These are phyloP conservation scores for Zaprionus inermis DNA, from an alignment of 1,140 invertebrate genomes.

Conservation along the genomic window DNA sequence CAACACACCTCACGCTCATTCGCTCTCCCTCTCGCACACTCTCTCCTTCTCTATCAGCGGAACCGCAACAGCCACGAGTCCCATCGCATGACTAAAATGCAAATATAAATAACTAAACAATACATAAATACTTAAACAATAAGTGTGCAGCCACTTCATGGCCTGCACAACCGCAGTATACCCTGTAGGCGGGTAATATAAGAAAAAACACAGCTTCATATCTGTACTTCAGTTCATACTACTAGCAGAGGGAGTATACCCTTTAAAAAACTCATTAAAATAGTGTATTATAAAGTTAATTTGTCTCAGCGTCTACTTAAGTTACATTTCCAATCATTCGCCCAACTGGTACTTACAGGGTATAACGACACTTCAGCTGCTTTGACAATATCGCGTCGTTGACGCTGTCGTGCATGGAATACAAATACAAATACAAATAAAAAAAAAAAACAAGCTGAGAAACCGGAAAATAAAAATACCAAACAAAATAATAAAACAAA, in stretches of 20 bases:
- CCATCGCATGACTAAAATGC: conserved; percentile 73
- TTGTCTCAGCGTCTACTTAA: too few relatives aligned
- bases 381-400: conserved; percentile 10
- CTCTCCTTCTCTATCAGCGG: conserved; percentile 12
- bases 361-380: conserved; percentile 21
- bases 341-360: not conserved
- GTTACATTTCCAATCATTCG: not conserved
- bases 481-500: not conserved
- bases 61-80: conserved; percentile 32
- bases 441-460: conserved; percentile 9
- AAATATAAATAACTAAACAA: conserved; percentile 62
- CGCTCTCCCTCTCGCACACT: not conserved
- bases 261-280: too few relatives aligned
- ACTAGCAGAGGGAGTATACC: too few relatives aligned
- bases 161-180: conserved; percentile 1
- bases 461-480: conserved; percentile 24
- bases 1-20: not conserved
- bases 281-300: too few relatives aligned
- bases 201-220: too few relatives aligned
- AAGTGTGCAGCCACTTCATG: conserved; percentile 3
- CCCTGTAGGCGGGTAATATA: not conserved
- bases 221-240: too few relatives aligned
- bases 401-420: conserved; percentile 12
- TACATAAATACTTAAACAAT: conserved; percentile 39
- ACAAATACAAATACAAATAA: conserved; percentile 1